A percentile compares a stretch with the other conserved stretches of the same genome.
Evolutionary conservation across 1,140 invertebrate species (phyloP).

Genomic region (Atta texana): DNA sequence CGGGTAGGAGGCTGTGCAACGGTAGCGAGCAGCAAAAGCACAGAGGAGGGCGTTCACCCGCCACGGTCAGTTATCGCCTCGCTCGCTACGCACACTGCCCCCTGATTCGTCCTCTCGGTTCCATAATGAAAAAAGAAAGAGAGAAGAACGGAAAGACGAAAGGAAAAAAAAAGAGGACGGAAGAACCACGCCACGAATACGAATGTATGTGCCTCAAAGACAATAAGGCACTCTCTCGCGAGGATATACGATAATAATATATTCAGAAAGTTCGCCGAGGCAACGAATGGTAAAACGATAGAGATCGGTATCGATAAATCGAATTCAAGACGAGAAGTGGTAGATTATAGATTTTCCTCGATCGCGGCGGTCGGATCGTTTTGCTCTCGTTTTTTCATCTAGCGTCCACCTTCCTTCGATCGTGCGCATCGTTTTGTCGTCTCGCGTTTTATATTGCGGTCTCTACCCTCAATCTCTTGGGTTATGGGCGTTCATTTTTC

Average conservation of each 20-base stretch:
- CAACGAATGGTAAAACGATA: not conserved
- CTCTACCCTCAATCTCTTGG: not conserved
- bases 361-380: slow-evolving; percentile 24
- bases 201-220: slow-evolving; percentile 63
- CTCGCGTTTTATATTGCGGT: slow-evolving; percentile 18
- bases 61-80: slow-evolving; percentile 69
- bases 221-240: slow-evolving; percentile 57
- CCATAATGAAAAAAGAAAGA: slow-evolving; percentile 33
- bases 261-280: not conserved
- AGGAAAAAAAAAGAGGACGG: not conserved
- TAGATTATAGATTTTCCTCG: slow-evolving; percentile 48
- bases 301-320: slow-evolving; percentile 16
- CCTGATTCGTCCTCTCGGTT: slow-evolving; percentile 46
- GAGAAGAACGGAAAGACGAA: not conserved
- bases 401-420: not conserved
- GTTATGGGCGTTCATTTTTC: slow-evolving; percentile 56
- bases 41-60: slow-evolving; percentile 81
- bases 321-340: not conserved
- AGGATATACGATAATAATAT: not conserved
- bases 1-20: slow-evolving; percentile 72
- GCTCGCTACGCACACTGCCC: slow-evolving; percentile 49
- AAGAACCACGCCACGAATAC: slow-evolving; percentile 31
- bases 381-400: slow-evolving; percentile 38
- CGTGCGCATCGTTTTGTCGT: slow-evolving; percentile 24
- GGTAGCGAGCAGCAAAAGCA: slow-evolving; percentile 64